Percentiles rank a stretch among this genome's conserved stretches.
Evolutionary conservation across 2,888 invertebrate genomes (phyloP).

Genomic region (Hirtodrosophila alboralis): DNA sequence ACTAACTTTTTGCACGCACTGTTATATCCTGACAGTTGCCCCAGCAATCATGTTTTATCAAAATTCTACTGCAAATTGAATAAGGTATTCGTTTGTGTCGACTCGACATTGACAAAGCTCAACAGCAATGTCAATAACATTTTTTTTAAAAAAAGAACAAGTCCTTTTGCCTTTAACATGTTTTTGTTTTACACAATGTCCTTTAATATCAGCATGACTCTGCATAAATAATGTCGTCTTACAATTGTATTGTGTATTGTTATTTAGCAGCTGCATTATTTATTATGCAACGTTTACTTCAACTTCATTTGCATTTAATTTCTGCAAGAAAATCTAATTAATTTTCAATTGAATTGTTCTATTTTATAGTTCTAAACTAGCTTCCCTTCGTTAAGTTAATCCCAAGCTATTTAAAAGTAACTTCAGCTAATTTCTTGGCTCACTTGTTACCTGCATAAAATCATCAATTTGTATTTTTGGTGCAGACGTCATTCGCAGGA

Average conservation of each 20-base stretch:
- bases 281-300: neutral
- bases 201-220: no score
- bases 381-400: neutral
- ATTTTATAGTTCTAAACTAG: no score
- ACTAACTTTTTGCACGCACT: slow-evolving; percentile 28
- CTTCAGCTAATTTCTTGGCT: no score
- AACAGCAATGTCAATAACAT: slow-evolving; percentile 51
- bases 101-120: slow-evolving; percentile 1
- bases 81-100: slow-evolving; percentile 12
- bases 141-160: slow-evolving; percentile 43
- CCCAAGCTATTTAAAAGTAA: slow-evolving; percentile 5
- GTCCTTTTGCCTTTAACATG: neutral
- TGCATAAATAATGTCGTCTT: neutral
- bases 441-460: slow-evolving; percentile 80
- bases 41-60: slow-evolving; percentile 29
- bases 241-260: neutral
- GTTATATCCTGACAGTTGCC: neutral
- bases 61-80: slow-evolving; percentile 45
- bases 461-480: slow-evolving; percentile 82
- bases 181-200: no score
- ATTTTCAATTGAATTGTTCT: slow-evolving; percentile 2
- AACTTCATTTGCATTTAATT: slow-evolving; percentile 15
- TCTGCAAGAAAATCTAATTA: neutral
- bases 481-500: slow-evolving; percentile 80
- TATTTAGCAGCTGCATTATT: slow-evolving; percentile 3